Conservation (phyloP, 2,888 invertebrate species). For the Leptodirus hochenwartii region DNA sequence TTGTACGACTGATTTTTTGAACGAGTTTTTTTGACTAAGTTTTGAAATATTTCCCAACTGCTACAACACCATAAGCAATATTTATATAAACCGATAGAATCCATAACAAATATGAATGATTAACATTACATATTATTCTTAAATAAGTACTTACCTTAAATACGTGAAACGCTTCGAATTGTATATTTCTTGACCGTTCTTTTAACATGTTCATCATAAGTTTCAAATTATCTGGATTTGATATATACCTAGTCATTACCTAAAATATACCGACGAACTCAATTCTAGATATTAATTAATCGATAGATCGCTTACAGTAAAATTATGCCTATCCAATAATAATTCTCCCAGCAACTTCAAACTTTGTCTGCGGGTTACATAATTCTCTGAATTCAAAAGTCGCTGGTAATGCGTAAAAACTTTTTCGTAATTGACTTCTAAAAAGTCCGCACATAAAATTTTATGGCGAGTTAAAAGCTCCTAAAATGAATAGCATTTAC, state of each 20-base stretch:
- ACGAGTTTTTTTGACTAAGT: too few relatives aligned
- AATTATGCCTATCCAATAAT: constrained; percentile 96
- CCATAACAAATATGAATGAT: too few relatives aligned
- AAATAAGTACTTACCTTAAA: constrained; percentile 93
- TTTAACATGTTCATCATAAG: constrained; percentile 99
- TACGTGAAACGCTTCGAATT: constrained; percentile 99
- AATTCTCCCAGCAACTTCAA: constrained; percentile 94
- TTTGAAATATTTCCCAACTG: too few relatives aligned
- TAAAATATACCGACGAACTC: too few relatives aligned
- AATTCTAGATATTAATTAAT: too few relatives aligned
- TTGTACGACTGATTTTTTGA: too few relatives aligned
- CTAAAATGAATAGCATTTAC: constrained; percentile 31
- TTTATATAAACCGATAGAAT: too few relatives aligned
- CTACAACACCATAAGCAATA: too few relatives aligned
- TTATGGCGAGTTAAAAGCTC: constrained; percentile 89
- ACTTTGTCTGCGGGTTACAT: constrained; percentile 97
- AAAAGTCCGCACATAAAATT: constrained; percentile 91
- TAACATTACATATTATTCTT: too few relatives aligned
- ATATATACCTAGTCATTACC: constrained; percentile 96
- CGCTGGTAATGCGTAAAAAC: constrained; percentile 96
- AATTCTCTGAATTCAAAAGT: constrained; percentile 96
- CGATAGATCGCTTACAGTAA: constrained; percentile 48
- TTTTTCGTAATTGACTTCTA: constrained; percentile 97
- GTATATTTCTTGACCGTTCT: constrained; percentile 98
- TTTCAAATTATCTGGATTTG: constrained; percentile 98